Percentiles rank a stretch among this genome's conserved stretches.
Conservation (phyloP, 1,140 invertebrate species). For the Heliconius hewitsoni region DNA sequence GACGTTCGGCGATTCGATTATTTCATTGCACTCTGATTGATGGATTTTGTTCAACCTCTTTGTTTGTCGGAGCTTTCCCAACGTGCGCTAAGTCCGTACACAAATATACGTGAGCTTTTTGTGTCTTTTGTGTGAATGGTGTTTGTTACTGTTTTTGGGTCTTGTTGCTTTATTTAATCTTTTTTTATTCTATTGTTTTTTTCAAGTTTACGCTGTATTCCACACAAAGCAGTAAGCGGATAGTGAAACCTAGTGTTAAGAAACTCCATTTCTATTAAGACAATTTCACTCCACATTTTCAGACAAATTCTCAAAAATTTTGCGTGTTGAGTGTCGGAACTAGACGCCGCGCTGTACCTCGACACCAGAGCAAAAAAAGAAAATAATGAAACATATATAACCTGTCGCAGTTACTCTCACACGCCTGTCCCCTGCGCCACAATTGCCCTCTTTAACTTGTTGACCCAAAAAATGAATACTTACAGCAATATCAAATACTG, state of each 20-base stretch:
- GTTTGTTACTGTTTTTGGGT: not conserved
- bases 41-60: conserved; percentile 54
- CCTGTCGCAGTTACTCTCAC: too few species aligned
- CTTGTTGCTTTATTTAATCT: not conserved
- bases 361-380: too few species aligned
- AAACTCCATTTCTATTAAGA: too few species aligned
- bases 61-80: conserved; percentile 61
- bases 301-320: not conserved
- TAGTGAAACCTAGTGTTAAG: too few species aligned
- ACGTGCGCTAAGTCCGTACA: conserved; percentile 39
- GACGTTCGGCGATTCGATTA: conserved; percentile 74
- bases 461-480: too few species aligned
- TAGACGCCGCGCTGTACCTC: not conserved
- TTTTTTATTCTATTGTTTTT: not conserved
- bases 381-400: too few species aligned
- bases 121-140: not conserved
- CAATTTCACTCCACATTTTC: not conserved
- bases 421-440: too few species aligned
- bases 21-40: conserved; percentile 77
- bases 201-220: too few species aligned
- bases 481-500: not conserved
- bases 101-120: not conserved
- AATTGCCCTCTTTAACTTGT: too few species aligned
- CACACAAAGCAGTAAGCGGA: too few species aligned
- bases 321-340: not conserved